Evolutionary conservation across 1,140 invertebrate species (phyloP).

Genomic region (Nasonia longicornis): DNA sequence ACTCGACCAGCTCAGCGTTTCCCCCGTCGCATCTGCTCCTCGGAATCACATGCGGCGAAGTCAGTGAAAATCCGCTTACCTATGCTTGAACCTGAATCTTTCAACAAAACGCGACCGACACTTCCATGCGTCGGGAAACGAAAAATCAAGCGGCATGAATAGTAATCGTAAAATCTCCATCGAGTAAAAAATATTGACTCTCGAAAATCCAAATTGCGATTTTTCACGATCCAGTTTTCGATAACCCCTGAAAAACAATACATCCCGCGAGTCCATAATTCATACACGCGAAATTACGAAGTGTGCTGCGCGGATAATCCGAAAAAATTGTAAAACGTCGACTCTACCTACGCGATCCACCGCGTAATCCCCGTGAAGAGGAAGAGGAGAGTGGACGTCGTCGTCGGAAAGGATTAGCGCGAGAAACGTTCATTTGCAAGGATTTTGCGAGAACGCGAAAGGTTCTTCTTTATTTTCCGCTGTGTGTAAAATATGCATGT

Average conservation of each 20-base stretch:
- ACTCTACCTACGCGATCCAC: background rate
- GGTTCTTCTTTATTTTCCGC: background rate
- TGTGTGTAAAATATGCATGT: too few relatives aligned
- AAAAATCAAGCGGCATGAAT: background rate
- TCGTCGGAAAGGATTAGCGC: constrained; percentile 10
- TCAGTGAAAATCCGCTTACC: background rate
- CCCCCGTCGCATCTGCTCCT: background rate
- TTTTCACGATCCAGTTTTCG: background rate
- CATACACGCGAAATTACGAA: constrained; percentile 14
- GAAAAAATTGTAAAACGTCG: constrained; percentile 4
- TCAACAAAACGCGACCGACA: too few relatives aligned
- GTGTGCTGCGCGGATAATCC: background rate
- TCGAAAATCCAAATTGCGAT: background rate
- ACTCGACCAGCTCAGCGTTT: background rate
- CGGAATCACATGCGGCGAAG: too few relatives aligned
- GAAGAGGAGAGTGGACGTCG: background rate
- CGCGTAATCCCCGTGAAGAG: background rate
- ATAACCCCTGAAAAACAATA: background rate
- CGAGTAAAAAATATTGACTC: background rate
- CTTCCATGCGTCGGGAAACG: too few relatives aligned
- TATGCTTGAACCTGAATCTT: background rate
- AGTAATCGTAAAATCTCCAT: background rate
- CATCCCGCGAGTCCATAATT: background rate
- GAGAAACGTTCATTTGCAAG: constrained; percentile 22
- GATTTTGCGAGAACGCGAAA: constrained; percentile 13